A percentile compares a stretch with the other conserved stretches of the same genome.
phyloP scores from a whole-genome alignment of 2,888 invertebrate genomes.

The Brachyopa scutellaris region DNA sequence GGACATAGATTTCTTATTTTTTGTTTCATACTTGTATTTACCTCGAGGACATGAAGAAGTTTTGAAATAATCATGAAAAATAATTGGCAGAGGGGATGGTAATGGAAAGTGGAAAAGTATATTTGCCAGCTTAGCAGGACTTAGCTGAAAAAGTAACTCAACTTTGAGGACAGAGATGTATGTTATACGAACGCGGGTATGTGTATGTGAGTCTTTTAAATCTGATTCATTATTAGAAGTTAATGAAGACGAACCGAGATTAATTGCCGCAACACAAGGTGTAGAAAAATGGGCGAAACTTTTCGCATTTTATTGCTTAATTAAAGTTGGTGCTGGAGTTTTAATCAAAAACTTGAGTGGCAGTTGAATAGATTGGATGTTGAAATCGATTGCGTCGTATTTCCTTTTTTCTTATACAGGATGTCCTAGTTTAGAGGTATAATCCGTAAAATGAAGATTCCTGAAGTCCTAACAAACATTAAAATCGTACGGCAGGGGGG shows the following conservation, averaged over 20 bases:
- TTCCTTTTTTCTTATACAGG: too few relatives aligned
- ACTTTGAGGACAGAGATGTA: slow-evolving; percentile 40
- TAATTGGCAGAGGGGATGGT: slow-evolving; percentile 15
- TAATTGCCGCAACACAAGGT: slow-evolving; percentile 63
- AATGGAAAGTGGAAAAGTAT: neutral
- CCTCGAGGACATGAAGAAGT: slow-evolving; percentile 41
- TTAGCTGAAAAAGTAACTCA: neutral
- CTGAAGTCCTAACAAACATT: too few relatives aligned
- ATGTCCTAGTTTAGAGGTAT: too few relatives aligned
- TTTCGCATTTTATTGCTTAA: slow-evolving; percentile 52
- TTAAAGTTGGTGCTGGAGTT: slow-evolving; percentile 56
- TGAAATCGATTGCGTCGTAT: too few relatives aligned
- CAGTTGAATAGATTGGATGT: neutral
- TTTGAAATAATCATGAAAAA: slow-evolving; percentile 27
- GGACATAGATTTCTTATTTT: neutral
- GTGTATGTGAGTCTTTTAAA: slow-evolving; percentile 38
- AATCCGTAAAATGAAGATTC: too few relatives aligned
- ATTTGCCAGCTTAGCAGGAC: neutral
- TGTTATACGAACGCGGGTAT: too few relatives aligned
- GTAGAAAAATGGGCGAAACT: slow-evolving; percentile 34
- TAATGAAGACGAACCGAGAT: slow-evolving; percentile 65
- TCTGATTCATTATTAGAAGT: slow-evolving; percentile 64
- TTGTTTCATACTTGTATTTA: neutral
- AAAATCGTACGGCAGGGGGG: too few relatives aligned
- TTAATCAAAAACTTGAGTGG: slow-evolving; percentile 23